Conservation (phyloP, 2,888 invertebrate species). For the Crossocerus cetratus region DNA sequence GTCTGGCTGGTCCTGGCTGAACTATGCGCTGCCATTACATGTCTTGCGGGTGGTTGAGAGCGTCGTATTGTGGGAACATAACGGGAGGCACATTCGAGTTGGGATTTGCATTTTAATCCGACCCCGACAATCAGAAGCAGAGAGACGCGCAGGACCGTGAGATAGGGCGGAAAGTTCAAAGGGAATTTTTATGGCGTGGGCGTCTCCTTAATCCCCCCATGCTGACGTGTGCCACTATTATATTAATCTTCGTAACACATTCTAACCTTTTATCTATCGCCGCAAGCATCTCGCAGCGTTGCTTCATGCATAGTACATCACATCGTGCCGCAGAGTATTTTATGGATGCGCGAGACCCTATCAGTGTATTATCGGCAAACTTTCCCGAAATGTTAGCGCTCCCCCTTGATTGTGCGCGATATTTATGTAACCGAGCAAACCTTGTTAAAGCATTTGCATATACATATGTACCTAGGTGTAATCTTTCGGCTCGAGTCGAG, state of each 20-base stretch:
- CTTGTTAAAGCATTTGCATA: not conserved
- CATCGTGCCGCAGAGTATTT: not conserved
- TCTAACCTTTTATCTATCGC: slow-evolving; percentile 13
- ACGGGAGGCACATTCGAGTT: too few species aligned
- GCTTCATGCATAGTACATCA: not conserved
- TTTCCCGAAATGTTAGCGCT: slow-evolving; percentile 13
- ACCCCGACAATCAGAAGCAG: too few species aligned
- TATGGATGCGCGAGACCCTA: not conserved
- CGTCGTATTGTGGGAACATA: too few species aligned
- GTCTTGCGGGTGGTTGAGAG: too few species aligned
- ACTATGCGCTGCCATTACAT: too few species aligned
- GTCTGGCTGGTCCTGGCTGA: too few species aligned
- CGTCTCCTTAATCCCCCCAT: too few species aligned
- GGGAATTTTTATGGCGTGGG: too few species aligned
- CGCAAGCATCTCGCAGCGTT: slow-evolving; percentile 1
- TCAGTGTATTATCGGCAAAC: not conserved
- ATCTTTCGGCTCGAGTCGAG: not conserved
- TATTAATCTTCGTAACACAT: not conserved
- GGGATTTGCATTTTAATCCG: too few species aligned
- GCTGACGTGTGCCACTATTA: not conserved
- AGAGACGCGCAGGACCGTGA: too few species aligned
- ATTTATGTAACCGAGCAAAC: not conserved
- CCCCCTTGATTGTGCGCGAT: slow-evolving; percentile 23
- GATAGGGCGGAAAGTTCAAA: too few species aligned
- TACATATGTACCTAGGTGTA: not conserved